A percentile compares a stretch with the other conserved stretches of the same genome.
Conservation (phyloP, 2,888 invertebrate species). For the Megamerina dolium region DNA sequence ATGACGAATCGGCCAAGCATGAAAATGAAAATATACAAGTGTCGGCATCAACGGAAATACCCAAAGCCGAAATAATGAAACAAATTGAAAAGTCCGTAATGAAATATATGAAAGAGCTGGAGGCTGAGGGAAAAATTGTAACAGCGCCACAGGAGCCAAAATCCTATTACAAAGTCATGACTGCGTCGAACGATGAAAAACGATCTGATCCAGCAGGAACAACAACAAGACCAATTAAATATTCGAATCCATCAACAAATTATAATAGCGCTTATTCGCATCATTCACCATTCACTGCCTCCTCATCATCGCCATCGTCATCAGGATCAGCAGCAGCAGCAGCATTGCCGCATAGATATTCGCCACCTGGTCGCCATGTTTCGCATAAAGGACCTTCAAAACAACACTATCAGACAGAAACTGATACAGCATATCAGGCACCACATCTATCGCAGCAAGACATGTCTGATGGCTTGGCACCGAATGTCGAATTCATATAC, state of each 20-base stretch:
- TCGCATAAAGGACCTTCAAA: constrained; percentile 5
- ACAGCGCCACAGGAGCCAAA: constrained; percentile 34
- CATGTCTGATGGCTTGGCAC: constrained; percentile 33
- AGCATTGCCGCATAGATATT: constrained; percentile 1
- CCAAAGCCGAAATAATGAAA: constrained; percentile 45
- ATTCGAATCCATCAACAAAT: constrained; percentile 14
- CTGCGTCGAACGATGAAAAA: constrained; percentile 32
- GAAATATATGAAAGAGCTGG: constrained; percentile 47
- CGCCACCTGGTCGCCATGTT: constrained; percentile 15
- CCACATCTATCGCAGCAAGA: constrained; percentile 19
- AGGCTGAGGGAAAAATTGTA: constrained; percentile 43
- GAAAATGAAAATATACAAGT: constrained; percentile 36
- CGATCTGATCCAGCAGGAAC: constrained; percentile 21
- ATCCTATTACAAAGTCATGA: constrained; percentile 36
- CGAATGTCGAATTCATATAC: constrained; percentile 47
- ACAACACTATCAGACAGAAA: constrained; percentile 32
- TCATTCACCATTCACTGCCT: neutral
- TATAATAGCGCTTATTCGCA: constrained; percentile 1
- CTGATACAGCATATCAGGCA: constrained; percentile 34
- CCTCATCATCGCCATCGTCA: constrained; percentile 6
- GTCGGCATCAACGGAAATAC: constrained; percentile 42
- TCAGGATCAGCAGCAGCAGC: constrained; percentile 5
- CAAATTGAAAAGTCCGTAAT: constrained; percentile 49
- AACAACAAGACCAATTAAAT: constrained; percentile 44
- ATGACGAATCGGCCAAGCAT: constrained; percentile 22